phyloP scores from a whole-genome alignment of 2,797 vertebrate species.

The Megalops cyprinoides region DNA sequence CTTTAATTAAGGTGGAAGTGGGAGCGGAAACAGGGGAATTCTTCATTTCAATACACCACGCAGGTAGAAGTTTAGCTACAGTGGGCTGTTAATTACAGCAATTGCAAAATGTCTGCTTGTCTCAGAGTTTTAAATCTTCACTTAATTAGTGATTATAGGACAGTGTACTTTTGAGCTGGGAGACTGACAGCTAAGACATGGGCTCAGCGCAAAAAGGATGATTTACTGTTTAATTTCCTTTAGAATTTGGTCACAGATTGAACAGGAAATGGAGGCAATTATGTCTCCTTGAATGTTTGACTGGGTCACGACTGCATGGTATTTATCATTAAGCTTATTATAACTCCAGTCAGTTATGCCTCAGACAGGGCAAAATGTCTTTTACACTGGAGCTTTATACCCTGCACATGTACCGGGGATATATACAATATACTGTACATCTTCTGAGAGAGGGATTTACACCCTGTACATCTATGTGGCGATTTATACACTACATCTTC shows the following conservation, averaged over 20 bases:
- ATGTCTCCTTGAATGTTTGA: conserved; percentile 1
- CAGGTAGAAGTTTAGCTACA: not conserved
- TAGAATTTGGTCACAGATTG: conserved; percentile 16
- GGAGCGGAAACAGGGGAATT: not conserved
- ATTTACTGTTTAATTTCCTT: conserved; percentile 17
- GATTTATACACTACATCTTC: too few species aligned
- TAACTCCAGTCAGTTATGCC: not conserved
- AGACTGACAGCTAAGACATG: not conserved
- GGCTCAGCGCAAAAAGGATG: not conserved
- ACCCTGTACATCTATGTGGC: not conserved
- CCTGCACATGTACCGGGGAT: not conserved
- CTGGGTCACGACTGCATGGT: conserved; percentile 5
- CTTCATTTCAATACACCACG: not conserved
- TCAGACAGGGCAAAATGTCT: not conserved
- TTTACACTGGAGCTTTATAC: not conserved
- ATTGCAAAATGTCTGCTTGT: not conserved
- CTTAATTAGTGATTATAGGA: not conserved
- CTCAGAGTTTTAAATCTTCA: not conserved
- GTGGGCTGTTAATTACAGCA: not conserved
- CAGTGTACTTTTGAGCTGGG: not conserved
- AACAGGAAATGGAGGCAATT: conserved; percentile 17
- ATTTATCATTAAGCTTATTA: conserved; percentile 16
- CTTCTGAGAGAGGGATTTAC: too few species aligned
- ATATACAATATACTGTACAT: too few species aligned
- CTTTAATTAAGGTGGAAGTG: conserved; percentile 37